Evolutionary conservation across 1,140 invertebrate genomes (phyloP).

Genomic region (Penaeus indicus): DNA sequence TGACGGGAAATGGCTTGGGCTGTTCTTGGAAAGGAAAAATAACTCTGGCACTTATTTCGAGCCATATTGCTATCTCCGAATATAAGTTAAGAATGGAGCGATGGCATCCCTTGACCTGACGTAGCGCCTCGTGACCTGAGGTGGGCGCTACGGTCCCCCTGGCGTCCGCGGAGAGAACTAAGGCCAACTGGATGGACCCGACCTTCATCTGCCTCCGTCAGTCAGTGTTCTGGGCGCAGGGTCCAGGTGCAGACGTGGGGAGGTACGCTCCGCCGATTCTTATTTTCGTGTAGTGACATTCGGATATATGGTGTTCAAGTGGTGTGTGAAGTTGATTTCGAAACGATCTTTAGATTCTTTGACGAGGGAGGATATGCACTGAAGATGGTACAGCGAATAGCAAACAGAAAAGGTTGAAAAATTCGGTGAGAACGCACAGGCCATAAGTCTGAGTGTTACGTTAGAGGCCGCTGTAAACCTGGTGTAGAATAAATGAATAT

Average conservation of each 20-base stretch:
- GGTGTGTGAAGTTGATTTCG: too few species aligned
- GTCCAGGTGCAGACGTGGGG: conserved; percentile 33
- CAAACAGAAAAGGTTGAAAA: conserved; percentile 27
- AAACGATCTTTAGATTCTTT: too few species aligned
- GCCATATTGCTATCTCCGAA: too few species aligned
- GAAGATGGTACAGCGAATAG: background rate
- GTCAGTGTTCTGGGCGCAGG: conserved; percentile 35
- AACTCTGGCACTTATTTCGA: too few species aligned
- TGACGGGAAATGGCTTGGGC: too few species aligned
- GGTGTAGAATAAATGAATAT: too few species aligned
- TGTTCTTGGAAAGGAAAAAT: too few species aligned
- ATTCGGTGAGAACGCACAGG: conserved; percentile 23
- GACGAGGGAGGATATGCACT: too few species aligned
- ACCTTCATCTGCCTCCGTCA: conserved; percentile 29
- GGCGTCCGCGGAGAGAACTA: conserved; percentile 19
- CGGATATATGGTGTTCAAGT: too few species aligned
- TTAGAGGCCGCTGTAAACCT: background rate
- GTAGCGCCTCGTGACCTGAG: background rate
- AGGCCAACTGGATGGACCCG: conserved; percentile 7
- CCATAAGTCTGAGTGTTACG: background rate
- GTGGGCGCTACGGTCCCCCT: conserved; percentile 19
- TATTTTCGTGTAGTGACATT: background rate
- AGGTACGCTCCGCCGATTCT: conserved; percentile 4
- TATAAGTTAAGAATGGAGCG: too few species aligned
- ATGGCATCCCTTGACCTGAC: too few species aligned